Evolutionary conservation across 2,797 vertebrate species (phyloP), one percentile per base, ranked within the genome.

Genomic region (Halcyon leucocephala): DNA sequence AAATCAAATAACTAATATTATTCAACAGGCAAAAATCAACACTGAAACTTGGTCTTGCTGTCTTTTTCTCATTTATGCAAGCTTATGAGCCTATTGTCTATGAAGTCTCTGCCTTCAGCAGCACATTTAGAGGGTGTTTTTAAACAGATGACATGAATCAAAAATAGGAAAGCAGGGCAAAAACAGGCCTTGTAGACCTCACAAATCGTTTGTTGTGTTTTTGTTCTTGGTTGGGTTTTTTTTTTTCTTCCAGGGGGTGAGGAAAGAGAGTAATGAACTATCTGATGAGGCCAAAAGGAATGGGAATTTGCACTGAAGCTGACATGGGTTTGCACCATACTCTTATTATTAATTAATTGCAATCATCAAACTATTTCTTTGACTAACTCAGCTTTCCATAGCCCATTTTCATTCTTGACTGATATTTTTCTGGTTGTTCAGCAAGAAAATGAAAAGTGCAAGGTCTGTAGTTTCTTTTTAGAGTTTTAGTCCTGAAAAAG

Each of bases 1-100:
- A 79, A 93, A 93, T 72, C 91, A 92, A 96, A 97, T 94, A 91
- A 92, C 76, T 86, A 65, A 74, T 94, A 93, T 92, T 95, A 93
- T 90, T 78, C 86, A 92, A 84, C 0, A 1, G 77, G 81, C 58
- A 90, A 93, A 97, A 95, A 88, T 76, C 82, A 89, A 93, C 93
- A 84, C 29, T 83, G 74, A 78, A 93, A 57, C 66, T 92, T 91
- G 70, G 89, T 51, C 71, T 64, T 78, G 35, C 49, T 88, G 65
- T 79, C 42, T 79, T 70, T 95, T 95, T 94, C 81, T 93, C 93
- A 83, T 96, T 92, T 94, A 77, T 13, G 29, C 73, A 83, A 92
- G 82, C 81, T 95, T 94, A 86, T 90, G 79, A 95, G 72, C 26
- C 89, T 86, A 73, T 79, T 91, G 84, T 81, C 95, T 94, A 33